Conservation (phyloP, 2,113 vertebrate genomes). For the Sylvietta virens region DNA sequence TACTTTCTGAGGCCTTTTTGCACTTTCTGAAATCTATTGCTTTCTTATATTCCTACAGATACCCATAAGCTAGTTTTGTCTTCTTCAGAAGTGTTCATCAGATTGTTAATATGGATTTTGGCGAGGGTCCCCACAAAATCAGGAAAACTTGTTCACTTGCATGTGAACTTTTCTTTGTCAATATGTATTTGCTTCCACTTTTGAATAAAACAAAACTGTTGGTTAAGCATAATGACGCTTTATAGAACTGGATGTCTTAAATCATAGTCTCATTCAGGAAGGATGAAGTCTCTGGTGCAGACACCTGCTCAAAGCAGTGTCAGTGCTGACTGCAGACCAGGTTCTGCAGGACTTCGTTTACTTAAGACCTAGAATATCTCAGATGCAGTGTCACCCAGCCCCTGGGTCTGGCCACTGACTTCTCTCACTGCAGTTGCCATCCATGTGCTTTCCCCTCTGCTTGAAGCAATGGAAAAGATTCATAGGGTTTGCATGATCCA, state of each 20-base stretch:
- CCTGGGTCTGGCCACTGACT: neutral
- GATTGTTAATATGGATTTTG: neutral
- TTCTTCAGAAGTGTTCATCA: neutral
- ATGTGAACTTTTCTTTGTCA: neutral
- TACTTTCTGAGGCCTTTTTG: no score
- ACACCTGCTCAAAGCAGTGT: neutral
- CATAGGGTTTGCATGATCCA: accelerated
- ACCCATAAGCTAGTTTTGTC: neutral
- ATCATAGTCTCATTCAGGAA: neutral
- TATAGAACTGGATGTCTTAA: neutral
- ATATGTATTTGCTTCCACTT: neutral
- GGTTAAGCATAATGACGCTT: neutral
- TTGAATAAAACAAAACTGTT: neutral
- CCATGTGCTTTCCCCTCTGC: neutral
- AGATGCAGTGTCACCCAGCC: neutral
- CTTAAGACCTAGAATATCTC: neutral
- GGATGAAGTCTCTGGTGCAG: neutral
- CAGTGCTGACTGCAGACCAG: neutral
- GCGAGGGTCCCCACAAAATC: neutral
- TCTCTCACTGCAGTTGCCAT: neutral
- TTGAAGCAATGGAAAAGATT: neutral
- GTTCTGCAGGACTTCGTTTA: neutral
- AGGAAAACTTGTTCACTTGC: accelerated
- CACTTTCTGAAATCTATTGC: no score
- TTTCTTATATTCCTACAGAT: no score